Evolutionary conservation across 2,888 invertebrate species (phyloP), one percentile per base, ranked within the genome.

Genomic region (Trissolcus japonicus): DNA sequence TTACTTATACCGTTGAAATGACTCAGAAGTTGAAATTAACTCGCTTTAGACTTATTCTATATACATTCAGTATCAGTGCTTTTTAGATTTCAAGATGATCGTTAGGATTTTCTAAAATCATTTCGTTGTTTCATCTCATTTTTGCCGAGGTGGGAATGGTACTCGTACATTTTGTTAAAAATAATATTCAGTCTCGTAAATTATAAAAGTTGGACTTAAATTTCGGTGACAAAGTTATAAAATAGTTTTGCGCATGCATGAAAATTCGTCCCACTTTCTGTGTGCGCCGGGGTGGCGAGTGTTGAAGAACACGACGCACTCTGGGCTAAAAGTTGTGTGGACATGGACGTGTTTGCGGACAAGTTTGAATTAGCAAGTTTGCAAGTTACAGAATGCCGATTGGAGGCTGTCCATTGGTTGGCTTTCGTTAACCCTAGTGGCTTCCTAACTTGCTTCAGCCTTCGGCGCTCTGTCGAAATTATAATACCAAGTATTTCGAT

Each of bases 331-430:
- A 84, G 82, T 83, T 84, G 76, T 55, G 68, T 55, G 72, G 61
- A 79, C 67, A 60, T 74, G 61, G 74, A 74, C 79, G 65, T 74
- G 67, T 76, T 78, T 76, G 75, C 62, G 72, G 69, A 83, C 84
- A 84, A 84, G 82, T 84, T 84, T 80, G 80, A 82, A 84, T 84
- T 83, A 84, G 84, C 84, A 82, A 84, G 83, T 83, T 84, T 82
- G 76, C 79, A 83, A 84, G 81, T 85, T 83, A 75, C 80, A 81
- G 83, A 83, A 84, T 84, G 82, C 81, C 83, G 81, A 83, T 82
- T 81, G 82, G 80, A 76, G 78, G 80, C 79, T 79, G 80, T 74
- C 75, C 68, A 76, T 76, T 76, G 75, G 79, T 69, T 69, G 61
- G 55, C 68, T 72, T 73, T 71, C 66, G 74, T 69, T 72, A 79